Percentiles rank a stretch among this genome's conserved stretches.
phyloP scores from a whole-genome alignment of 2,888 invertebrate genomes.

The Tinea pellionella region DNA sequence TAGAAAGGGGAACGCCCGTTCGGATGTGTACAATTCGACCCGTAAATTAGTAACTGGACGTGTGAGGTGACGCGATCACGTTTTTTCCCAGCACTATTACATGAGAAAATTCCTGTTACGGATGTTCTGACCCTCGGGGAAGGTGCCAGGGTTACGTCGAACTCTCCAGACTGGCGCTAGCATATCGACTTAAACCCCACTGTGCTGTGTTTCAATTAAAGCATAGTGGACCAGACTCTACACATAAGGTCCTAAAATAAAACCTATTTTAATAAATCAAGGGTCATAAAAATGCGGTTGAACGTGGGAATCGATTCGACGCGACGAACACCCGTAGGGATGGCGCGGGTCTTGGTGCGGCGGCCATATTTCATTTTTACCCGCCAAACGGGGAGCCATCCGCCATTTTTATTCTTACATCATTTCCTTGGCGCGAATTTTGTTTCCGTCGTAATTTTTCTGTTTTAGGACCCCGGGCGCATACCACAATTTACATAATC shows the following conservation, averaged over 20 bases:
- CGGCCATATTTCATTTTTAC: slow-evolving; percentile 51
- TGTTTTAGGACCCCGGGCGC: slow-evolving; percentile 15
- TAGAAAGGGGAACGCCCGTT: not conserved
- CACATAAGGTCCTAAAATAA: too few species aligned
- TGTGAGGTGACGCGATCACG: too few species aligned
- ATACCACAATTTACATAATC: not conserved
- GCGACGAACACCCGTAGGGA: not conserved
- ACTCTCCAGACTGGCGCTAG: too few species aligned
- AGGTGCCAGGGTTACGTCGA: too few species aligned
- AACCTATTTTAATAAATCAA: too few species aligned
- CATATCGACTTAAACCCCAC: too few species aligned
- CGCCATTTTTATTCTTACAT: slow-evolving; percentile 37
- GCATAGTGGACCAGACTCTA: too few species aligned
- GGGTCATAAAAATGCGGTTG: not conserved
- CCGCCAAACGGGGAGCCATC: slow-evolving; percentile 36
- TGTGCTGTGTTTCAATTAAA: too few species aligned
- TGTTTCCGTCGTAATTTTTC: slow-evolving; percentile 22
- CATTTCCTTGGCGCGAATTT: slow-evolving; percentile 25
- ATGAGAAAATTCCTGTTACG: too few species aligned
- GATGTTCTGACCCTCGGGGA: too few species aligned
- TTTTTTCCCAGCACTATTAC: too few species aligned
- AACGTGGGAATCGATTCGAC: not conserved
- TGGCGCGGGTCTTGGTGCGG: slow-evolving; percentile 23
- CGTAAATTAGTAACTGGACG: not conserved
- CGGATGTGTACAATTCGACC: too few species aligned